Conservation (phyloP, 2,888 invertebrate species). For the Calameuta filiformis region DNA sequence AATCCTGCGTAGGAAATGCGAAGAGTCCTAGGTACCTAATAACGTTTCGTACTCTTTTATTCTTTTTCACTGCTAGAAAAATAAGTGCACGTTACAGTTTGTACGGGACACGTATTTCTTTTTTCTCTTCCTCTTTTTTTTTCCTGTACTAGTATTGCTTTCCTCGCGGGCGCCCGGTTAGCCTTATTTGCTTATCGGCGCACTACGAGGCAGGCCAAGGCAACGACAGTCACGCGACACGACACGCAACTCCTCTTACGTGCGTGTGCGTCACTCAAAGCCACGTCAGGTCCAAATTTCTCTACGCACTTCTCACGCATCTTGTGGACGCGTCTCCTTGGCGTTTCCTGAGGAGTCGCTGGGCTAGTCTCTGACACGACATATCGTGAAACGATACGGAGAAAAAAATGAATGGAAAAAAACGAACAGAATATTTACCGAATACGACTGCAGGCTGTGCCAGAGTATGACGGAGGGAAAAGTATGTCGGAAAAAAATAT, state of each 20-base stretch:
- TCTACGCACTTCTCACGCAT: conserved; percentile 22
- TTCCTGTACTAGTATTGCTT: background rate
- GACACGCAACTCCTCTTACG: conserved; percentile 34
- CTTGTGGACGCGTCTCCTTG: conserved; percentile 1
- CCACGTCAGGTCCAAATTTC: conserved; percentile 42
- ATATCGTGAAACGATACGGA: background rate
- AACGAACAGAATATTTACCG: background rate
- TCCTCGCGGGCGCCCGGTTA: background rate
- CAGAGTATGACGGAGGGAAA: background rate
- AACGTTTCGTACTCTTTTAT: background rate
- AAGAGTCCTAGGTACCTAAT: background rate
- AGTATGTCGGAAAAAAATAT: background rate
- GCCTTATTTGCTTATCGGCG: conserved; percentile 8
- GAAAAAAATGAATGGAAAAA: background rate
- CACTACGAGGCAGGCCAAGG: conserved; percentile 2
- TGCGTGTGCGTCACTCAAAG: conserved; percentile 59
- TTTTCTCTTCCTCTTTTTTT: background rate
- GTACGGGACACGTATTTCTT: background rate
- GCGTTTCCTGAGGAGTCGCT: background rate
- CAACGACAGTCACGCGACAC: conserved; percentile 44
- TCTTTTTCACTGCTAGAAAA: background rate
- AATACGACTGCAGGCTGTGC: background rate
- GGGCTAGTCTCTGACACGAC: background rate
- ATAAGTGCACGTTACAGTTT: background rate
- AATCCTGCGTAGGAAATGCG: background rate